Base-by-base conservation (phyloP, 2,888 invertebrate genomes). In the Byasa hedistus region DNA sequence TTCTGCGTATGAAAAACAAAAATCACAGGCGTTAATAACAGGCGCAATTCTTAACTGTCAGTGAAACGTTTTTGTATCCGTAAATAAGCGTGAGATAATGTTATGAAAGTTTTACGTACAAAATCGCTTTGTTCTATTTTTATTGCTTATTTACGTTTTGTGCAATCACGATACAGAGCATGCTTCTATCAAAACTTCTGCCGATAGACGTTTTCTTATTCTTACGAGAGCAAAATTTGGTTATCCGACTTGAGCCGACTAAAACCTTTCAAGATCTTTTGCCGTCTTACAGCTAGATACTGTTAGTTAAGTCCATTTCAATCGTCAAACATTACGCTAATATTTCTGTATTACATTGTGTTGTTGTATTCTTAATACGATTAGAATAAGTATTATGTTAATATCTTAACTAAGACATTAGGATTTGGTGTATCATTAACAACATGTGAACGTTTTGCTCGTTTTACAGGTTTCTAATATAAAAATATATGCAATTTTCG, bases 111-210 rank as follows among this genome's bases (percentile, higher is more conserved):
- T 24, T 36, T 51, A 56, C 61, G 48, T 5, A 57, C 61, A 54
- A 57, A 66, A 66, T 61, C 21, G 21, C 57, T 66, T 66, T 61
- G 66, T 66, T 61, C 57, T 8, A 23, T 56, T 60, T 55, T 39
- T 44, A 23, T 66, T 57, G 61, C 57, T 66, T 57, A 66, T 32
- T 57, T 48, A 51, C 17, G 57, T 36, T 48, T 2, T 55, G n/a
- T 48, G 48, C 19, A 48, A 48, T 48, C 48, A 48, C 48, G 48
- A n/a, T 19, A n/a, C n/a, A 7, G 19, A 4, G 4, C n/a, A 7
- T 48, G 4, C 19, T 48, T n/a, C 5, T 10, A 19, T n/a, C 48
- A 12, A 12, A 39, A 27, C 39, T 15, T 12, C 12, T 48, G 3
- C n/a, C 1, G 19, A 3, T 19, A 3, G 5, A 19, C 48, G 44